phyloP scores from a whole-genome alignment of 1,140 invertebrate genomes.

The Bombus haemorrhoidalis region DNA sequence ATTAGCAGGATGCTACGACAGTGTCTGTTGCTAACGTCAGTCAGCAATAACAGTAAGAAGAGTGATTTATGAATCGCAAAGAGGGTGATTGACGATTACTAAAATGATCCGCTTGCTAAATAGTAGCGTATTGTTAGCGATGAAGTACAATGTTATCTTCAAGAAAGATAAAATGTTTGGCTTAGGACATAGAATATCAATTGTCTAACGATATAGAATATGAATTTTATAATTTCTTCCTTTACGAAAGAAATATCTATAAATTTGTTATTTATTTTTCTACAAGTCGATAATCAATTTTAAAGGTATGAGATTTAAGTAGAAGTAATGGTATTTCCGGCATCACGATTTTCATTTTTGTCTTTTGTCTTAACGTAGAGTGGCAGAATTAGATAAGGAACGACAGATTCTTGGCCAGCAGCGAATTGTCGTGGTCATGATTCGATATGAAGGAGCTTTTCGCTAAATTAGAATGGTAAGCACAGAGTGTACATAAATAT shows the following conservation, averaged over 20 bases:
- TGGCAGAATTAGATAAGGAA: constrained; percentile 19
- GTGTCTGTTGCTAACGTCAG: too few species aligned
- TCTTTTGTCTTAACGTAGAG: neutral
- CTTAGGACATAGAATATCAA: too few species aligned
- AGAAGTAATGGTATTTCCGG: neutral
- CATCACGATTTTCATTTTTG: neutral
- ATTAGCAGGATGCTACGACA: too few species aligned
- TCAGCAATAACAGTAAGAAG: neutral
- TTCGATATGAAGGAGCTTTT: neutral
- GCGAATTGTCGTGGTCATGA: neutral
- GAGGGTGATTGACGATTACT: neutral
- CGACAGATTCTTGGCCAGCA: constrained; percentile 8
- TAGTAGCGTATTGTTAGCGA: neutral
- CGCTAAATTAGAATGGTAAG: neutral
- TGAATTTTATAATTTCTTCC: too few species aligned
- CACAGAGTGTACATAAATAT: neutral
- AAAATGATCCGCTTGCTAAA: neutral
- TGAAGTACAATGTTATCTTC: neutral
- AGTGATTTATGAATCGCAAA: neutral
- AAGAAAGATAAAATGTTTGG: neutral
- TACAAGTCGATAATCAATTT: neutral
- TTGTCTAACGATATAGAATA: too few species aligned
- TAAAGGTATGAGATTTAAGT: neutral
- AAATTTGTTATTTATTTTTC: neutral
- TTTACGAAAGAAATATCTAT: neutral